Conservation (phyloP, 2,888 invertebrate species). For the Lasioglossum pauxillum region DNA sequence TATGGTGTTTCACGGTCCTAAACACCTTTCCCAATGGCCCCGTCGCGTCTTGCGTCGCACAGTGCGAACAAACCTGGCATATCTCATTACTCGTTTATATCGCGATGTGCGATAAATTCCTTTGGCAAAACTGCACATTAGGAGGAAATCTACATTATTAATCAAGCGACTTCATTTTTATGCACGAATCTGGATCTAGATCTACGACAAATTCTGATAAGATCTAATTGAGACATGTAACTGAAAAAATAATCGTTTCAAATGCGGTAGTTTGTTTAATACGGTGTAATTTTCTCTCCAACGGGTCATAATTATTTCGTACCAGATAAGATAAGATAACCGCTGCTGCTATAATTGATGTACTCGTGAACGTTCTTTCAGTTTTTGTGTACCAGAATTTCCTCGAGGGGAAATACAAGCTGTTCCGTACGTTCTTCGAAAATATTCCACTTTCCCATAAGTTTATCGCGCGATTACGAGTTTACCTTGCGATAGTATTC, state of each 20-base stretch:
- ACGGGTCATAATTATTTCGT: constrained; percentile 27
- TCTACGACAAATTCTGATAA: constrained; percentile 3
- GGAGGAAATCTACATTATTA: too few relatives aligned
- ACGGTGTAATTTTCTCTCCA: constrained; percentile 22
- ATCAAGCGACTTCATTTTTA: too few relatives aligned
- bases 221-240: not conserved
- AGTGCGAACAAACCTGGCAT: too few relatives aligned
- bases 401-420: not conserved
- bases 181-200: too few relatives aligned
- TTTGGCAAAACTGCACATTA: too few relatives aligned
- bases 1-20: not conserved
- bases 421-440: not conserved
- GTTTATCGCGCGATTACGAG: not conserved
- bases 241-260: constrained; percentile 19
- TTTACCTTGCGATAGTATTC: not conserved
- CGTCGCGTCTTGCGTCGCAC: too few relatives aligned
- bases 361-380: constrained; percentile 21
- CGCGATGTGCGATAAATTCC: too few relatives aligned
- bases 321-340: constrained; percentile 46
- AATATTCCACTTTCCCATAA: not conserved
- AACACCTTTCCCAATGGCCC: too few relatives aligned
- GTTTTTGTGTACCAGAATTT: not conserved
- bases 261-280: constrained; percentile 19
- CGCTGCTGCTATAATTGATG: constrained; percentile 28
- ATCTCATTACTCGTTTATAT: too few relatives aligned